phyloP scores from a whole-genome alignment of 1,140 invertebrate genomes.

The Lysiphlebus fabarum region DNA sequence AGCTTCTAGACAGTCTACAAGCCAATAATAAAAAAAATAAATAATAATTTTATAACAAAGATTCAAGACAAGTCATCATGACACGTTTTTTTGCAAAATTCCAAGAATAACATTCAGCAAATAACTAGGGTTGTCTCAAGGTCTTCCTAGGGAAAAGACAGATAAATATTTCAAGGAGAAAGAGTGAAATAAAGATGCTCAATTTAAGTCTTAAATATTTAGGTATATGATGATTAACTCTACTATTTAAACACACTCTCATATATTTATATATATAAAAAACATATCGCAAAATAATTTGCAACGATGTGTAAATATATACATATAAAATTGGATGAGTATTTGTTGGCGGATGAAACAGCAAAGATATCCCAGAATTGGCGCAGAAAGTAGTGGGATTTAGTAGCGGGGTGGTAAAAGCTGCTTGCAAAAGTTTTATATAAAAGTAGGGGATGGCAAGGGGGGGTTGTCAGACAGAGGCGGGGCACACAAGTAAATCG shows the following conservation, averaged over 20 bases:
- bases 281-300: not conserved
- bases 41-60: no score
- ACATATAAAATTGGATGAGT: not conserved
- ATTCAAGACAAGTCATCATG: no score
- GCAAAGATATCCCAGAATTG: conserved; percentile 8
- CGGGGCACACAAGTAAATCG: conserved; percentile 39
- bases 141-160: conserved; percentile 25
- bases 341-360: conserved; percentile 34
- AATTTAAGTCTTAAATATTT: no score
- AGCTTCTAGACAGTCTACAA: not conserved
- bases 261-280: not conserved
- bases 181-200: no score
- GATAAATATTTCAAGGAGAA: conserved; percentile 6
- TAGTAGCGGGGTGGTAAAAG: conserved; percentile 15
- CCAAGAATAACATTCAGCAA: conserved; percentile 22
- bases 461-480: conserved; percentile 39
- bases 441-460: conserved; percentile 6
- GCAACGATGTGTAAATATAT: not conserved
- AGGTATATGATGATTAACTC: no score
- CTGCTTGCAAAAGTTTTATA: not conserved
- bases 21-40: no score
- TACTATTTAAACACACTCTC: no score
- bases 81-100: conserved; percentile 4
- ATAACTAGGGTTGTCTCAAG: conserved; percentile 24
- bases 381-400: not conserved